Percentiles rank a stretch among this genome's conserved stretches.
phyloP scores from a whole-genome alignment of 2,888 invertebrate species.

The Caenorhabditis japonica region DNA sequence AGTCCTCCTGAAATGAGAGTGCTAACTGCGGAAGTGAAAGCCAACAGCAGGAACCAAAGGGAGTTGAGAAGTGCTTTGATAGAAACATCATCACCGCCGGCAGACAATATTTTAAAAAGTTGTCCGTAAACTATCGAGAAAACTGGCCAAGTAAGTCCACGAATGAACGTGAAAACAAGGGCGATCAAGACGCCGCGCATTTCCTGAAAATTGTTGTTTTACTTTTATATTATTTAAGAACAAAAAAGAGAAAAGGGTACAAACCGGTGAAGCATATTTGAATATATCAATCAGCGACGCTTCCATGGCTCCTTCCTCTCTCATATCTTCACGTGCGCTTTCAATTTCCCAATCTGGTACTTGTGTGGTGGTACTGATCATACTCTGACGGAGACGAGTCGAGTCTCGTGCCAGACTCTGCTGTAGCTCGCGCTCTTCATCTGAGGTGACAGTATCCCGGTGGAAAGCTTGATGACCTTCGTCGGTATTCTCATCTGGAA shows the following conservation, averaged over 20 bases:
- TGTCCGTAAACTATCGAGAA: slow-evolving; percentile 74
- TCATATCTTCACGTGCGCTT: slow-evolving; percentile 65
- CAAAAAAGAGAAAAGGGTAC: no score
- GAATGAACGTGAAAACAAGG: slow-evolving; percentile 60
- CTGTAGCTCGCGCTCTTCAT: slow-evolving; percentile 52
- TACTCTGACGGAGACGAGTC: slow-evolving; percentile 58
- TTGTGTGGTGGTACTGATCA: slow-evolving; percentile 59
- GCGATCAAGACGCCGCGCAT: slow-evolving; percentile 58
- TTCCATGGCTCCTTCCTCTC: slow-evolving; percentile 65
- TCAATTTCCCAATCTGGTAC: slow-evolving; percentile 62
- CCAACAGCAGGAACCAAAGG: slow-evolving; percentile 58
- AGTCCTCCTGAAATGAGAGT: slow-evolving; percentile 65
- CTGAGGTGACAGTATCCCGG: slow-evolving; percentile 40
- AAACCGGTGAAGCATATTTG: slow-evolving; percentile 59
- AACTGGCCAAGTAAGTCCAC: slow-evolving; percentile 71
- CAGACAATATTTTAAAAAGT: slow-evolving; percentile 63
- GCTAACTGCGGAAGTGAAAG: slow-evolving; percentile 53
- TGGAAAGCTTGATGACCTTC: slow-evolving; percentile 47
- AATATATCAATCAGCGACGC: slow-evolving; percentile 67
- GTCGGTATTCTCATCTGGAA: slow-evolving; percentile 53
- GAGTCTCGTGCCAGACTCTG: slow-evolving; percentile 57
- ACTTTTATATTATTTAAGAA: background rate
- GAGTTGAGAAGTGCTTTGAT: slow-evolving; percentile 55
- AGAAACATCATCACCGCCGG: slow-evolving; percentile 46
- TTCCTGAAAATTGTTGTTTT: slow-evolving; percentile 48